These are phyloP conservation scores for Silurus aristotelis DNA, from an alignment of 2,797 vertebrate species.

Conservation along the genomic window DNA sequence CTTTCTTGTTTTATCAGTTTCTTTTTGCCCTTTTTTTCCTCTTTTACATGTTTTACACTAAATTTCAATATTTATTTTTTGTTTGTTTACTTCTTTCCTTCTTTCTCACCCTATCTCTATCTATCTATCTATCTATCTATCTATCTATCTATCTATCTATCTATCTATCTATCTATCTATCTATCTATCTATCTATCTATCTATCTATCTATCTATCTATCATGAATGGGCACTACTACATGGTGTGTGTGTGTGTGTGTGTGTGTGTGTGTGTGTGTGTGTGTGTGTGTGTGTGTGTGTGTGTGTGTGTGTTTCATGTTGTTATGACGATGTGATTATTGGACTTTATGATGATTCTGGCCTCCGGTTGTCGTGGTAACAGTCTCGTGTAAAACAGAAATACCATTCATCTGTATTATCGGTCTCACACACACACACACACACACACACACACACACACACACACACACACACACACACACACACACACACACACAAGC, in stretches of 20 bases:
- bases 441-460: background rate
- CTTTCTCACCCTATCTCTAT: too few species aligned
- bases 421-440: background rate
- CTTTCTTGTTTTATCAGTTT: background rate
- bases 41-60: background rate
- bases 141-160: too few species aligned
- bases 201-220: too few species aligned
- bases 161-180: too few species aligned
- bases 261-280: background rate
- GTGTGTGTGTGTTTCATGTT: background rate
- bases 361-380: conserved; percentile 12
- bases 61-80: background rate
- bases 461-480: background rate
- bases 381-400: conserved; percentile 3
- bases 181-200: too few species aligned
- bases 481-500: background rate
- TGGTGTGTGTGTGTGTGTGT: too few species aligned
- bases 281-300: conserved; percentile 4
- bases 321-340: background rate
- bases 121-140: too few species aligned
- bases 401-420: background rate
- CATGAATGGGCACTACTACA: too few species aligned
- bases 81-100: background rate
- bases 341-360: background rate
- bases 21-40: background rate